Percentiles rank a stretch among this genome's conserved stretches.
These are phyloP conservation scores for Nibea coibor DNA, from an alignment of 2,113 vertebrate genomes.

Conservation along the genomic window DNA sequence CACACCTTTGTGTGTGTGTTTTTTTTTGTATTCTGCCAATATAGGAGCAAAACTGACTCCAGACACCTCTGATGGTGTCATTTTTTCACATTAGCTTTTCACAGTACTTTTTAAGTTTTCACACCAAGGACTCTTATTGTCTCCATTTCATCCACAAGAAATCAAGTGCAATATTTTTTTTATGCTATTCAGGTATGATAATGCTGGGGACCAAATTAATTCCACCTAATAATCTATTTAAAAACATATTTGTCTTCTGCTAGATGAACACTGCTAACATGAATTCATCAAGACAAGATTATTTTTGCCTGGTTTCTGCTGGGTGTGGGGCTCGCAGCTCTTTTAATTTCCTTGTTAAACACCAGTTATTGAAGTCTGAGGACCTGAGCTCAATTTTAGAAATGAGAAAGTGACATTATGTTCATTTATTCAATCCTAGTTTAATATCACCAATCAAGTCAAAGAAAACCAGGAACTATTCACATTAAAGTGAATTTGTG, in stretches of 20 bases:
- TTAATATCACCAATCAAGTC: background rate
- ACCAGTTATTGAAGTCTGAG: background rate
- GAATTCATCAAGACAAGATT: constrained; percentile 16
- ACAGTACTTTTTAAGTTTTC: background rate
- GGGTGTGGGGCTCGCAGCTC: background rate
- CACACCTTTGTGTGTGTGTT: background rate
- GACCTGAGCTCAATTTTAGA: background rate
- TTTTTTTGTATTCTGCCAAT: background rate
- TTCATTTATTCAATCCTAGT: background rate
- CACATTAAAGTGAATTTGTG: background rate
- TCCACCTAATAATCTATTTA: background rate
- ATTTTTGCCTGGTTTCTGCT: background rate
- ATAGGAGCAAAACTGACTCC: background rate
- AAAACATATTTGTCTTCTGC: background rate
- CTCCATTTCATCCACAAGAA: background rate
- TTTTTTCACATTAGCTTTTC: background rate
- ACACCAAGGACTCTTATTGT: background rate
- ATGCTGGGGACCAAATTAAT: background rate
- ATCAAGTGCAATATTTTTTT: background rate
- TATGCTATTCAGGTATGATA: background rate
- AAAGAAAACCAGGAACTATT: background rate
- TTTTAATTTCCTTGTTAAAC: constrained; percentile 25
- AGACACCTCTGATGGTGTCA: background rate
- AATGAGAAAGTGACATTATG: no score
- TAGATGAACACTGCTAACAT: constrained; percentile 19